Evolutionary conservation across 2,113 vertebrate species (phyloP).

Genomic region (Chelonoidis abingdonii): DNA sequence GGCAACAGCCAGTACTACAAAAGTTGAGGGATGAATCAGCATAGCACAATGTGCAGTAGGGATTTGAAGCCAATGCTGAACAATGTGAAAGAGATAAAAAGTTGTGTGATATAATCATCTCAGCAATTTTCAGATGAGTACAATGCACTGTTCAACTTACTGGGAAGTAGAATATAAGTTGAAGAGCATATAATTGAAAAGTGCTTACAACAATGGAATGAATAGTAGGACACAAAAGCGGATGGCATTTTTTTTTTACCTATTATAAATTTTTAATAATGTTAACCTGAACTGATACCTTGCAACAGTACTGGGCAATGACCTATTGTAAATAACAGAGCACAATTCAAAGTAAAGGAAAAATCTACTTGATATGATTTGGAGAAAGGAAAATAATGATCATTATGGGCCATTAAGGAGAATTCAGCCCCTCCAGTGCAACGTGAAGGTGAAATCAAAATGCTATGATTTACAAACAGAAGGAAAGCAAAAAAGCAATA

Average conservation of each 20-base stretch:
- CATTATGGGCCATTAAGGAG: conserved; percentile 51
- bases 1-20: background rate
- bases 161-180: conserved; percentile 38
- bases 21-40: background rate
- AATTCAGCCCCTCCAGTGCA: background rate
- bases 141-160: background rate
- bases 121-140: conserved; percentile 10
- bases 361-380: conserved; percentile 36
- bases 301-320: conserved; percentile 15
- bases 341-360: conserved; percentile 26
- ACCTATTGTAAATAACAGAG: conserved; percentile 44
- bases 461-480: conserved; percentile 33
- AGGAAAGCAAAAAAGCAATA: conserved; percentile 42
- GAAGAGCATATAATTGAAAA: background rate
- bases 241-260: background rate
- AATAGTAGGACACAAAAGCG: background rate
- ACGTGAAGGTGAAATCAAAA: conserved; percentile 33
- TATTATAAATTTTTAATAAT: conserved; percentile 11
- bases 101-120: conserved; percentile 28
- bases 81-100: background rate
- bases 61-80: background rate
- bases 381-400: conserved; percentile 41
- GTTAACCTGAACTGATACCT: conserved; percentile 38
- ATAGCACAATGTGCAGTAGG: background rate
- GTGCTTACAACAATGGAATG: background rate